phyloP scores from a whole-genome alignment of 2,797 vertebrate genomes.

The Mallotus villosus region DNA sequence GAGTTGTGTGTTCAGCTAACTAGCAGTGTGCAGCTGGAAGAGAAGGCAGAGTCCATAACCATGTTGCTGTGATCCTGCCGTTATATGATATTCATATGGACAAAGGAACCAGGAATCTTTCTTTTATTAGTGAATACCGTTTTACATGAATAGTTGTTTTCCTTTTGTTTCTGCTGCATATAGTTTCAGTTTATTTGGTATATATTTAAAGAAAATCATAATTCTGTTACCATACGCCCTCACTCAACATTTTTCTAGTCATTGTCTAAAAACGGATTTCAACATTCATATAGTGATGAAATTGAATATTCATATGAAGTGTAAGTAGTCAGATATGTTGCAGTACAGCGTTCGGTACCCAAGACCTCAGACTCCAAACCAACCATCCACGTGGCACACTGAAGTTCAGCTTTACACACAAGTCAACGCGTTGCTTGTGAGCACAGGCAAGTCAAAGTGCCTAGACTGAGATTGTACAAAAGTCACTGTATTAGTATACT shows the following conservation, averaged over 20 bases:
- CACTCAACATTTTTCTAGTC: conserved; percentile 31
- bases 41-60: not conserved
- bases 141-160: conserved; percentile 20
- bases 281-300: conserved; percentile 19
- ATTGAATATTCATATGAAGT: conserved; percentile 30
- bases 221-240: conserved; percentile 1
- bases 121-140: conserved; percentile 20
- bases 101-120: conserved; percentile 18
- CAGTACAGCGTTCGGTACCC: conserved; percentile 21
- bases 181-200: not conserved
- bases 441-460: conserved; percentile 68
- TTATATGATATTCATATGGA: conserved; percentile 43
- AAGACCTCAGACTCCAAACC: not conserved
- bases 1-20: not conserved
- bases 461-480: conserved; percentile 67
- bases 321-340: conserved; percentile 15
- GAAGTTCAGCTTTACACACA: conserved; percentile 8
- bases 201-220: no score
- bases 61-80: conserved; percentile 41
- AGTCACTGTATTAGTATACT: conserved; percentile 41
- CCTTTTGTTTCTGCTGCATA: conserved; percentile 11
- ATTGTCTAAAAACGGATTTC: conserved; percentile 24
- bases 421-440: conserved; percentile 33
- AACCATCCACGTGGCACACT: not conserved
- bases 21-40: conserved; percentile 14